Base-by-base conservation (phyloP, 2,888 invertebrate genomes). In the Antheraea yamamai region DNA sequence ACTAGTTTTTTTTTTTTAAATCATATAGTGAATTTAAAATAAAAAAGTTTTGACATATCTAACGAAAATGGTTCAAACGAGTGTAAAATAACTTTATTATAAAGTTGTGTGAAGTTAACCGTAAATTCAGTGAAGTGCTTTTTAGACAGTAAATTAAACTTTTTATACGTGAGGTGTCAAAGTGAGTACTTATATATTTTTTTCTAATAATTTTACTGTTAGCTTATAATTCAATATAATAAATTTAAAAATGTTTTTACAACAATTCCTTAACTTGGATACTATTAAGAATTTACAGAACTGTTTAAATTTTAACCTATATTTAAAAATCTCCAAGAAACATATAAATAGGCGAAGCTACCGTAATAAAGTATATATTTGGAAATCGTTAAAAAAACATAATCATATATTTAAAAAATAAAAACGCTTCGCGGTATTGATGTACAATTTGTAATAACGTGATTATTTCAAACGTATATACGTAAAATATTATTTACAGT, bases 81-180 rank as follows among this genome's bases (percentile, higher is more conserved):
- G 71, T 52, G 23, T 70, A 70, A 74, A 52, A 30, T 55, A 74
- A 20, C 61, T 61, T 23, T 23, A 10, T 58, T 35, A 68, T 26
- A 14, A 58, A 35, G 16, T 71, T 52, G 1, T 10, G 2, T 6
- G 10, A 16, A 30, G 26, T 66, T 30, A 14, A 16, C 26, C 1
- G 16, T 71, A 39, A 71, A 74, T 23, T 47, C 51, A 23, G 74
- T 74, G 58, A 39, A 74, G 70, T 70, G 74, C n/a, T 74, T 70
- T n/a, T 18, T 18, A 39, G 70, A 52, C 12, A 68, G 55, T n/a
- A 39, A 47, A 39, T 55, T 70, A 35, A 58, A 70, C 55, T 70
- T 74, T 74, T 30, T 26, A 66, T 39, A 8, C 35, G n/a, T 16
- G 35, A 12, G 35, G 58, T 16, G 35, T 35, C 52, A 52, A 71